Evolutionary conservation across 2,888 invertebrate genomes (phyloP).

Genomic region (Tetropium fuscum): DNA sequence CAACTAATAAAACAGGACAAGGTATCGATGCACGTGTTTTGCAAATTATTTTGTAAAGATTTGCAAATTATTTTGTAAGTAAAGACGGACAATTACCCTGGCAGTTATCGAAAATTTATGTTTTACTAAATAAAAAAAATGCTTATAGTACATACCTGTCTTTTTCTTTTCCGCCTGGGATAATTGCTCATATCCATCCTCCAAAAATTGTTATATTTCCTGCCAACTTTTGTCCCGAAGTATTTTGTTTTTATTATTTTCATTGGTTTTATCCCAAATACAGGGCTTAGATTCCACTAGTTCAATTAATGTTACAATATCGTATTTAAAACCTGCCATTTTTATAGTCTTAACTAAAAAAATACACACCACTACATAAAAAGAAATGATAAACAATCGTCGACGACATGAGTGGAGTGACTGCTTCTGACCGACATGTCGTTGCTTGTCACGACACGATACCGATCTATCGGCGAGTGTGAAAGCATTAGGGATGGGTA

Average conservation of each 20-base stretch:
- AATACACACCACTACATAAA: not conserved
- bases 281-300: conserved; percentile 39
- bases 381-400: not conserved
- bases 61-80: conserved; percentile 39
- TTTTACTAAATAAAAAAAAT: conserved; percentile 28
- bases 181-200: conserved; percentile 25
- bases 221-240: conserved; percentile 28
- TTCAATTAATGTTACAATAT: conserved; percentile 35
- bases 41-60: conserved; percentile 38
- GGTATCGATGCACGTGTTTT: conserved; percentile 30
- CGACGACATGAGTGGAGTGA: conserved; percentile 29
- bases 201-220: conserved; percentile 16
- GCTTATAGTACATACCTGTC: conserved; percentile 29
- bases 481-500: too few relatives aligned
- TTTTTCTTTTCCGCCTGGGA: conserved; percentile 33
- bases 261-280: conserved; percentile 38
- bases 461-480: conserved; percentile 23
- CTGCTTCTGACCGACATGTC: conserved; percentile 26
- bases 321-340: conserved; percentile 32
- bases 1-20: conserved; percentile 35
- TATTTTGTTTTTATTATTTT: conserved; percentile 35
- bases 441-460: conserved; percentile 7
- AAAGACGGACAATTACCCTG: conserved; percentile 35
- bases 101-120: conserved; percentile 38
- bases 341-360: not conserved